Evolutionary conservation across 2,113 vertebrate species (phyloP), one percentile per base, ranked within the genome.

Genomic region (Felis chaus): DNA sequence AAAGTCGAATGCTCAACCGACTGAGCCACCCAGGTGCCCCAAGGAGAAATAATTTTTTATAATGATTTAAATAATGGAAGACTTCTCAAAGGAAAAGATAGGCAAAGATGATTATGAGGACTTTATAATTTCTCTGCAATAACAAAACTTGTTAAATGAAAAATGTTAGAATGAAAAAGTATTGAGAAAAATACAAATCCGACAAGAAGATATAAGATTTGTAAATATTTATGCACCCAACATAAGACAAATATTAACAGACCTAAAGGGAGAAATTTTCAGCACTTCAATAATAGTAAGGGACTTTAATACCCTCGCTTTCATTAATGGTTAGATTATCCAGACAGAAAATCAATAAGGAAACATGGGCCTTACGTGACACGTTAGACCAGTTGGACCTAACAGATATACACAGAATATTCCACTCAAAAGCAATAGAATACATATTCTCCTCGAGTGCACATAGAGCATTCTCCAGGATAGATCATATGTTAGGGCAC

Each of bases 131-230:
- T 82, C 88, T 92, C 71, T 71, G 55, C 87, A 91, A 48, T 68
- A 94, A 86, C 23, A 95, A 78, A 97, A 81, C 33, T 61, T 65
- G 73, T 80, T 89, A 73, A 88, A 96, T 39, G 88, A 88, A 94
- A 95, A 83, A 57, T 8, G 13, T 53, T 45, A 29, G 21, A 73
- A 48, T 78, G 50, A 94, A 92, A 91, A 88, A 69, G 27, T 53
- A 55, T 21, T 50, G 31, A 96, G 61, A 73, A 55, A 80, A 92
- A 79, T 50, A 79, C 74, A 33, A 63, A 84, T 33, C 29, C 29
- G 48, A 39, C 36, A 48, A 66, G 63, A 84, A 11, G 16, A 66
- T 84, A 33, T 45, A 84, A 45, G 18, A 83, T 63, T 63, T 41
- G 57, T 63, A 61, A 63, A 63, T 83, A 83, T 19, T 63, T 63